Percentiles rank a stretch among this genome's conserved stretches.
These are phyloP conservation scores for Deroptyus accipitrinus DNA, from an alignment of 2,113 vertebrate species.

Conservation along the genomic window DNA sequence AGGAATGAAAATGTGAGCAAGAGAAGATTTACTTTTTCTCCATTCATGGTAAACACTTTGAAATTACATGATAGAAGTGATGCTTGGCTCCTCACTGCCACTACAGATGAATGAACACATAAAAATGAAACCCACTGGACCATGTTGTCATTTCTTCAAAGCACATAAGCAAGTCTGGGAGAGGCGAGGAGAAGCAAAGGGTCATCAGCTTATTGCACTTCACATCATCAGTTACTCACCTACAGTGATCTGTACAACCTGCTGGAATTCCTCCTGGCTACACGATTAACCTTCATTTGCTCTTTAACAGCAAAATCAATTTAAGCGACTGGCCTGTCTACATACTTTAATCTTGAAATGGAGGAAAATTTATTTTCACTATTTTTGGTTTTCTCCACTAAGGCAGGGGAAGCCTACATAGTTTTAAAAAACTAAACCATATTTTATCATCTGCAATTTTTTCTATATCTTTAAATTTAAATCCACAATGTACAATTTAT, in stretches of 20 bases:
- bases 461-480: not conserved
- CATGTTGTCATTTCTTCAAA: not conserved
- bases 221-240: not conserved
- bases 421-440: not conserved
- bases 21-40: not conserved
- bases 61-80: not conserved
- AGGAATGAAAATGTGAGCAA: not conserved
- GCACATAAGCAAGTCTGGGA: not conserved
- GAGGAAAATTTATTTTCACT: not conserved
- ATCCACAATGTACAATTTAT: not conserved
- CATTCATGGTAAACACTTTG: not conserved
- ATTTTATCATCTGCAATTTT: not conserved
- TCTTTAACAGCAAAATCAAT: not conserved
- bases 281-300: not conserved
- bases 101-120: not conserved
- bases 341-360: not conserved
- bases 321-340: not conserved
- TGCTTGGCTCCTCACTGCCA: not conserved
- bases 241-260: not conserved
- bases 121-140: conserved; percentile 11
- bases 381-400: not conserved
- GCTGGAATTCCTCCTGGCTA: not conserved
- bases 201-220: not conserved
- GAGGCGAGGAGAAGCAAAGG: not conserved
- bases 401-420: not conserved